Evolutionary conservation across 2,888 invertebrate species (phyloP).

Genomic region (Uloborus plumipes): DNA sequence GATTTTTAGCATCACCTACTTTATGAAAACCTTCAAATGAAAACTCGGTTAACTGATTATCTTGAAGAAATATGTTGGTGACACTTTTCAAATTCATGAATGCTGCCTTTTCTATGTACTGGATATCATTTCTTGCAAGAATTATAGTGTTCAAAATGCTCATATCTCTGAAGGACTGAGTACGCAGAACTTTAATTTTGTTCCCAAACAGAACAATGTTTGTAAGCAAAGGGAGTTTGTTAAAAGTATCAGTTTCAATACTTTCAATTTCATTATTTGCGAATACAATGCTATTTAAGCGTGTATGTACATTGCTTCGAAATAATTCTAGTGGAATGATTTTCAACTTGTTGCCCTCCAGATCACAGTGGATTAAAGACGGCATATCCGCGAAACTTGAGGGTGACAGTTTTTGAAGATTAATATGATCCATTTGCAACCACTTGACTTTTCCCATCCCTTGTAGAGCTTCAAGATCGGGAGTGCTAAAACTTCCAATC

Average conservation of each 20-base stretch:
- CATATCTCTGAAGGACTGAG: conserved; percentile 82
- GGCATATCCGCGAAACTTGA: conserved; percentile 80
- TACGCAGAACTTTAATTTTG: conserved; percentile 80
- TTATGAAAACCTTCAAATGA: conserved; percentile 80
- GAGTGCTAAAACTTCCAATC: conserved; percentile 79
- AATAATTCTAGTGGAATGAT: conserved; percentile 80
- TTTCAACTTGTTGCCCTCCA: conserved; percentile 87
- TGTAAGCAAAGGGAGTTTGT: conserved; percentile 80
- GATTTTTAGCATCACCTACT: conserved; percentile 78
- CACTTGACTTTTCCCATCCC: conserved; percentile 65
- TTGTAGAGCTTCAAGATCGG: conserved; percentile 31
- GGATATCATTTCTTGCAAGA: conserved; percentile 85
- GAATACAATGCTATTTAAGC: conserved; percentile 83
- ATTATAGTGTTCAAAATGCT: conserved; percentile 85
- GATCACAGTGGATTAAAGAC: conserved; percentile 85
- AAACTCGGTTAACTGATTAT: conserved; percentile 81
- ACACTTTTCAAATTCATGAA: conserved; percentile 83
- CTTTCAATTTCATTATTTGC: conserved; percentile 84
- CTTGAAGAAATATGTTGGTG: conserved; percentile 83
- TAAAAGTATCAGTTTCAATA: conserved; percentile 80
- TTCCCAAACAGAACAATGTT: conserved; percentile 83
- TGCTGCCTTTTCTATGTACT: conserved; percentile 80
- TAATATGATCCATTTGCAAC: conserved; percentile 77
- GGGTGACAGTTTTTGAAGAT: conserved; percentile 81
- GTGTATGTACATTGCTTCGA: conserved; percentile 78